Evolutionary conservation across 2,797 vertebrate genomes (phyloP), one percentile per base, ranked within the genome.

Genomic region (Enteromius thamalakanensis): DNA sequence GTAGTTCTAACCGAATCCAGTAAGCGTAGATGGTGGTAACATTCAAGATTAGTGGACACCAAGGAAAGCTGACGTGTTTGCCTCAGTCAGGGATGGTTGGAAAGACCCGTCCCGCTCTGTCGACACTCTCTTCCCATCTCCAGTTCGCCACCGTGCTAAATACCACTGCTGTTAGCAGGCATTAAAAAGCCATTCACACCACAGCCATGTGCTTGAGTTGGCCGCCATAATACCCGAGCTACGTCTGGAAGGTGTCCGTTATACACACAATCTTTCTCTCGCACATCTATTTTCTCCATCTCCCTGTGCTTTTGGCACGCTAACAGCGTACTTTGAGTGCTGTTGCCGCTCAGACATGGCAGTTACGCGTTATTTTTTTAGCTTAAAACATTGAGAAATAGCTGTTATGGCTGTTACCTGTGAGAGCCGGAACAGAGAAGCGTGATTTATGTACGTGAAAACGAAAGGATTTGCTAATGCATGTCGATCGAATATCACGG

Each of bases 181-280:
- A 93, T 95, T 95, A 93, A 94, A 93, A 93, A 92, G 88, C 87
- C 91, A 93, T 94, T 94, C 89, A 78, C 91, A 90, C 92, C 85
- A 83, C 76, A 87, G 88, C 89, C 87, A 80, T 90, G 91, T 93
- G 92, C 91, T 92, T 91, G 87, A 87, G 80, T 92, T 94, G 92
- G 93, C 92, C 84, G 65, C 87, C 89, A 90, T 79, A 84, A 87
- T 71, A 81, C 89, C 88, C 82, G 86, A 88, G 89, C 91, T 78
- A 45, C 84, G 87, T 87, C 90, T 87, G 80, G 86, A 81, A 47
- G 75, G 79, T 70, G 77, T 67, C 78, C 51, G 70, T 64, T 69
- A 76, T 47, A 69, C 71, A 55, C 58, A 32, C 71, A 64, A 32
- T 69, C 80, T 76, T 32, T 81, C 65, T 70, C 55, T 65, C 32